phyloP scores from a whole-genome alignment of 2,888 invertebrate genomes.

The Pherbina coryleti region DNA sequence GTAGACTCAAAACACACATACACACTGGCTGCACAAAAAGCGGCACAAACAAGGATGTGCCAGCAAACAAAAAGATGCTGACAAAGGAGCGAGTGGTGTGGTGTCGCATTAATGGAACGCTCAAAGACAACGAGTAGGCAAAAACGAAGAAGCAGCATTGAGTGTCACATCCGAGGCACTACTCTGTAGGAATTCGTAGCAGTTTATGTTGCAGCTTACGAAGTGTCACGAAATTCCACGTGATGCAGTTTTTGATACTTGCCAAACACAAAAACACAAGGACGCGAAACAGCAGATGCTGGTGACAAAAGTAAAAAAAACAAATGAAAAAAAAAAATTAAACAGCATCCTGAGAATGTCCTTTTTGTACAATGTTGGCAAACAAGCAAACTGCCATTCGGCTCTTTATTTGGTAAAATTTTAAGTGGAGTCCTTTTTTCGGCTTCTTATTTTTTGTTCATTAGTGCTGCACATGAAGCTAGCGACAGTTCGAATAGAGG shows the following conservation, averaged over 20 bases:
- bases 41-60: conserved; percentile 15
- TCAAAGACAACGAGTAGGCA: not conserved
- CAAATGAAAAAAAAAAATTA: not conserved
- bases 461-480: not conserved
- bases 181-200: conserved; percentile 44
- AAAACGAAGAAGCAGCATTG: conserved; percentile 47
- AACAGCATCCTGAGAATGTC: conserved; percentile 12
- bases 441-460: conserved; percentile 14
- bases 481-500: not conserved
- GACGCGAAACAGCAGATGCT: conserved; percentile 4
- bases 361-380: conserved; percentile 3
- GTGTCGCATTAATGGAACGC: not conserved
- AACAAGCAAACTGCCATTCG: not conserved
- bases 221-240: conserved; percentile 59
- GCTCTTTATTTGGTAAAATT: conserved; percentile 5
- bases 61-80: not conserved
- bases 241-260: conserved; percentile 59
- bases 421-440: conserved; percentile 10
- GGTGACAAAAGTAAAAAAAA: not conserved
- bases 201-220: conserved; percentile 61
- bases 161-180: conserved; percentile 53
- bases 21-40: conserved; percentile 31
- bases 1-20: no score
- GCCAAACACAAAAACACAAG: not conserved
- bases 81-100: not conserved